These are phyloP conservation scores for Apolygus lucorum DNA, from an alignment of 1,140 invertebrate genomes.

Conservation along the genomic window DNA sequence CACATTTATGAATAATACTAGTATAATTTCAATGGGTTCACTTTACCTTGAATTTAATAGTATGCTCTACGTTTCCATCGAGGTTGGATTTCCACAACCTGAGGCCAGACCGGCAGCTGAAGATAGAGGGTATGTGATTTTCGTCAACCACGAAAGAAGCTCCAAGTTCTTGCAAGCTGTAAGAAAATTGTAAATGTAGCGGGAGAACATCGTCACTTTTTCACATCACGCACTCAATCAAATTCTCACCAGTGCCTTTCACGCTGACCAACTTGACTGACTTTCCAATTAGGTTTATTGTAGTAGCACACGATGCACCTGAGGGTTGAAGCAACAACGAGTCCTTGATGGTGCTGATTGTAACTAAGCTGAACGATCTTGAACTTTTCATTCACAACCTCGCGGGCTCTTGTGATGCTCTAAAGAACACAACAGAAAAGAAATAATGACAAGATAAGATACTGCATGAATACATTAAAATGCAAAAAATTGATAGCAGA, in stretches of 20 bases:
- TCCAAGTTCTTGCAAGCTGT: constrained; percentile 54
- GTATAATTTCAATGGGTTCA: no score
- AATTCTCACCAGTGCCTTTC: constrained; percentile 70
- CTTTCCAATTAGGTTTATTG: constrained; percentile 51
- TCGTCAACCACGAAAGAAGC: constrained; percentile 50
- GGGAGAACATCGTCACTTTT: no score
- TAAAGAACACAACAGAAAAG: no score
- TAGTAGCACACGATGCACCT: constrained; percentile 65
- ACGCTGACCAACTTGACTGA: constrained; percentile 72
- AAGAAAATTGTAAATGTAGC: no score
- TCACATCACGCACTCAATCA: neutral
- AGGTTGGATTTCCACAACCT: constrained; percentile 72
- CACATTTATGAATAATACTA: neutral
- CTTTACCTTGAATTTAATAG: constrained; percentile 68
- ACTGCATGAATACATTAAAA: no score
- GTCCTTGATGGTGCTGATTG: constrained; percentile 49
- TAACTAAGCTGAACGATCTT: constrained; percentile 79
- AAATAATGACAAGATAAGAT: no score
- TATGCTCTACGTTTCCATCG: constrained; percentile 68
- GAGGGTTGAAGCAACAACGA: constrained; percentile 71
- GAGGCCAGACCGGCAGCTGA: constrained; percentile 65
- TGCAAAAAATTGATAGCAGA: no score
- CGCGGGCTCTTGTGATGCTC: constrained; percentile 73
- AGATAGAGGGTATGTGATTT: constrained; percentile 46
- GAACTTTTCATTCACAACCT: constrained; percentile 73